phyloP scores from a whole-genome alignment of 2,888 invertebrate genomes.

The Ecliptopera silaceata region DNA sequence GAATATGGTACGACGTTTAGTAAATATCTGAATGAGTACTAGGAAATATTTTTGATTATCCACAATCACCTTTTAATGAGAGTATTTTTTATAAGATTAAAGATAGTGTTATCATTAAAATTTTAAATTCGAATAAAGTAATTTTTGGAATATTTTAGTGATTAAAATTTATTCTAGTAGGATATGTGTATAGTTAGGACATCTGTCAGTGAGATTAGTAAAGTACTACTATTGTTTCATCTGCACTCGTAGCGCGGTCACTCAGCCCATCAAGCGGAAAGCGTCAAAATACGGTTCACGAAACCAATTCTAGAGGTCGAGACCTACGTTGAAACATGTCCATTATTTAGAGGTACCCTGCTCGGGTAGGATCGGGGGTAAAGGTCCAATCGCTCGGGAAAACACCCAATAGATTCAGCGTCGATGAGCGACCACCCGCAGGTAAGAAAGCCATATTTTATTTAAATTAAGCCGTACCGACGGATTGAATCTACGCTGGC shows the following conservation, averaged over 20 bases:
- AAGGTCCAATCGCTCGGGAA: slow-evolving; percentile 61
- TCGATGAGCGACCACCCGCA: slow-evolving; percentile 58
- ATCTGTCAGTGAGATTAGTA: not conserved
- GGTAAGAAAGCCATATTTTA: slow-evolving; percentile 67
- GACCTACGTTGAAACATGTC: slow-evolving; percentile 65
- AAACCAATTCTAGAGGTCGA: slow-evolving; percentile 70
- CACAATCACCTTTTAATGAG: too few relatives aligned
- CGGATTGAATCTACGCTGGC: slow-evolving; percentile 55
- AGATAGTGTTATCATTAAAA: too few relatives aligned
- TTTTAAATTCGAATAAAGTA: too few relatives aligned
- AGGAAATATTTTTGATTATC: too few relatives aligned
- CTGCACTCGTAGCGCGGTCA: slow-evolving; percentile 37
- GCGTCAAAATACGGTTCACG: slow-evolving; percentile 65
- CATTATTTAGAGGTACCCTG: slow-evolving; percentile 65
- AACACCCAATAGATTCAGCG: slow-evolving; percentile 62
- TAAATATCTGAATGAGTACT: not conserved
- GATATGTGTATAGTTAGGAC: not conserved
- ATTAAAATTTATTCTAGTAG: too few relatives aligned
- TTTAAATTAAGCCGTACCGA: slow-evolving; percentile 62
- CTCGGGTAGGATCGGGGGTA: slow-evolving; percentile 51
- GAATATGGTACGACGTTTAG: not conserved
- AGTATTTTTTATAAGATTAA: too few relatives aligned
- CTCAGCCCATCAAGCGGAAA: slow-evolving; percentile 61
- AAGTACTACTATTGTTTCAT: not conserved
- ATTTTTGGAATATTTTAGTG: too few relatives aligned